Conservation (phyloP, 2,888 invertebrate species). For the Oligia fasciuncula region DNA sequence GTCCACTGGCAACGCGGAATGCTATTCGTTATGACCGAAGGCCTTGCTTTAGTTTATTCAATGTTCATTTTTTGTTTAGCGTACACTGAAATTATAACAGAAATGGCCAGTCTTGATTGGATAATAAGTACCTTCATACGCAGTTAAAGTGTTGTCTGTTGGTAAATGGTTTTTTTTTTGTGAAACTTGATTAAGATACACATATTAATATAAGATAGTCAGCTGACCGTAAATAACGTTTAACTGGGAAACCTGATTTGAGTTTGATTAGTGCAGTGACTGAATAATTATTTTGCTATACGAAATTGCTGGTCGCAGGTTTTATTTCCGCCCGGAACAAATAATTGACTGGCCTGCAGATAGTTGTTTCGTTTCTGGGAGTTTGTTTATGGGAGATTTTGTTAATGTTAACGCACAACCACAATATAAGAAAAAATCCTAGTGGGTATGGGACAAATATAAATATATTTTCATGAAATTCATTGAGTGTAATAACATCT, state of each 20-base stretch:
- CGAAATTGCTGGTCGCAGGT: background rate
- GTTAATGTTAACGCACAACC: background rate
- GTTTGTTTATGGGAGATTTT: background rate
- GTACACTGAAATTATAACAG: slow-evolving; percentile 51
- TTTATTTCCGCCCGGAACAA: slow-evolving; percentile 4
- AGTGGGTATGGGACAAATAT: background rate
- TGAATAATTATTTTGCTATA: background rate
- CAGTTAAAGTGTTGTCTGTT: slow-evolving; percentile 15
- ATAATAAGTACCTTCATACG: slow-evolving; percentile 26
- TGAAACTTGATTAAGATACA: background rate
- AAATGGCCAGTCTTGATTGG: slow-evolving; percentile 34
- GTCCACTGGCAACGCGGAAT: slow-evolving; percentile 63
- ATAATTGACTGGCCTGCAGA: background rate
- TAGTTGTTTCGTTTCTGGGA: background rate
- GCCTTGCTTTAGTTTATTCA: slow-evolving; percentile 64
- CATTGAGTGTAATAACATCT: background rate
- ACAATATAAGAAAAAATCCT: background rate
- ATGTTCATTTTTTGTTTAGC: slow-evolving; percentile 61
- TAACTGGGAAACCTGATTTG: background rate
- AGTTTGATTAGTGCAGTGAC: background rate
- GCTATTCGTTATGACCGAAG: slow-evolving; percentile 62
- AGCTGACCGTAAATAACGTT: background rate
- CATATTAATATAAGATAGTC: background rate
- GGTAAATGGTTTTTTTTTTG: slow-evolving; percentile 1
- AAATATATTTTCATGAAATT: background rate